Evolutionary conservation across 1,140 invertebrate species (phyloP).

Genomic region (Polypedilum pembai): DNA sequence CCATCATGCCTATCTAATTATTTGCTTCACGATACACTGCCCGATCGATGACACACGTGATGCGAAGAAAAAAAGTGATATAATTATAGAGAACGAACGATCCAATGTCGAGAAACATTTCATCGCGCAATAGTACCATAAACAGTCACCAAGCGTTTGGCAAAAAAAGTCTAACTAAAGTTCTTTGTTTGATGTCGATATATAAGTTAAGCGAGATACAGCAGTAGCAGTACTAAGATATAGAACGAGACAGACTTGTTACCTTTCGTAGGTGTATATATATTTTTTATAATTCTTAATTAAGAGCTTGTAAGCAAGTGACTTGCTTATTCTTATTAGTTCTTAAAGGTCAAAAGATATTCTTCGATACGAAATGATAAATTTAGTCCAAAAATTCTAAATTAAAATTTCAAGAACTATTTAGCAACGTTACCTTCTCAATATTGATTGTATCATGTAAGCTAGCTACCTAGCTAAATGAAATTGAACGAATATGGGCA

Average conservation of each 20-base stretch:
- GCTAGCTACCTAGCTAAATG: neutral
- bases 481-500: conserved; percentile 17
- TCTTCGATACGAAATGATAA: no score
- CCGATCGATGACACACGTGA: neutral
- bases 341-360: no score
- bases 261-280: neutral
- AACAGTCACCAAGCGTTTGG: neutral
- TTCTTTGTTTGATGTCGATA: neutral
- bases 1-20: no score
- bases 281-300: neutral
- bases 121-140: neutral
- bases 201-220: conserved; percentile 2
- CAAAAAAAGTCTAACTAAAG: neutral
- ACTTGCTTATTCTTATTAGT: no score
- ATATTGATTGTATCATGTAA: neutral
- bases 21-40: neutral
- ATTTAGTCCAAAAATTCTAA: no score
- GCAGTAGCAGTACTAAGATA: neutral
- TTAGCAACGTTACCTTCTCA: no score
- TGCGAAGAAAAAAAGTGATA: neutral
- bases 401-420: no score
- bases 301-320: no score
- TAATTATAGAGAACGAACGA: neutral
- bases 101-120: no score
- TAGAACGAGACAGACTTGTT: neutral